Percentiles rank a stretch among this genome's conserved stretches.
Conservation (phyloP, 1,140 invertebrate genomes). For the Aradophagus sp. region DNA sequence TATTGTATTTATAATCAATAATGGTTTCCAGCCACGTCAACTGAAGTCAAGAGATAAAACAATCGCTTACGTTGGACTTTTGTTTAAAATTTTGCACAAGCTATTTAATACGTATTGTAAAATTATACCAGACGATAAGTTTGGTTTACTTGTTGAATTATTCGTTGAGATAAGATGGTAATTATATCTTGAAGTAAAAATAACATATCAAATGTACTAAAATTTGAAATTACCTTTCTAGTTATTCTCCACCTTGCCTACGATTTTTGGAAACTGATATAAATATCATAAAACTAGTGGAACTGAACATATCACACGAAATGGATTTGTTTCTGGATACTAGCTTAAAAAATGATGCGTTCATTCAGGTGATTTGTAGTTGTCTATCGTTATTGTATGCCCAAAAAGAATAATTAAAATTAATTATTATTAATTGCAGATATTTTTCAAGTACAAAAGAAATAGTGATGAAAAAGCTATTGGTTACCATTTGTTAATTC, state of each 20-base stretch:
- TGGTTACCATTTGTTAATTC: slow-evolving; percentile 63
- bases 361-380: slow-evolving; percentile 56
- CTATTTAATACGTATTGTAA: slow-evolving; percentile 57
- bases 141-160: slow-evolving; percentile 52
- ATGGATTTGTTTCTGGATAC: slow-evolving; percentile 55
- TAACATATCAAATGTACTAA: too few species aligned
- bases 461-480: slow-evolving; percentile 34
- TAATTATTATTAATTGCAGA: too few species aligned
- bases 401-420: slow-evolving; percentile 11
- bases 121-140: slow-evolving; percentile 48
- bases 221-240: slow-evolving; percentile 27
- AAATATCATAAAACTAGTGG: slow-evolving; percentile 51
- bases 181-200: slow-evolving; percentile 1
- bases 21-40: slow-evolving; percentile 45
- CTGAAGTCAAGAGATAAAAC: slow-evolving; percentile 53
- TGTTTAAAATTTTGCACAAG: slow-evolving; percentile 65
- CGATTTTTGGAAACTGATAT: slow-evolving; percentile 22
- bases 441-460: slow-evolving; percentile 58
- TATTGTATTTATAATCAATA: too few species aligned
- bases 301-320: slow-evolving; percentile 43
- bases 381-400: not conserved
- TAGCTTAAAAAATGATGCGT: slow-evolving; percentile 51
- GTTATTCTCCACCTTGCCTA: slow-evolving; percentile 57
- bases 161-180: slow-evolving; percentile 61
- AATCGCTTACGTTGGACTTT: slow-evolving; percentile 52